Conservation (phyloP, 2,797 vertebrate species). For the Gadopsis marmoratus region DNA sequence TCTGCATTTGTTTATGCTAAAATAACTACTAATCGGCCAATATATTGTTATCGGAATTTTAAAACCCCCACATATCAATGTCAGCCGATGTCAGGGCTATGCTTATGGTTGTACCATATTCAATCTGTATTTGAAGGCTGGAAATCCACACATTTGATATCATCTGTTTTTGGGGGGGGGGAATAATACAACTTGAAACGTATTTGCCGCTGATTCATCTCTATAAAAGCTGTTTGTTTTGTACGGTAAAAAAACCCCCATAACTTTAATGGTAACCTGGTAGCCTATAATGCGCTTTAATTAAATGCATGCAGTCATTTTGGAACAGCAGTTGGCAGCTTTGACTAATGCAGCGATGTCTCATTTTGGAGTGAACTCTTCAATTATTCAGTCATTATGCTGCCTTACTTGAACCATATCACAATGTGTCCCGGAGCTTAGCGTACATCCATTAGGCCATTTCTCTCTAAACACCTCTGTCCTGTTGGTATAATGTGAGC, state of each 20-base stretch:
- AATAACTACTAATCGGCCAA: background rate
- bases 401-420: conserved; percentile 46
- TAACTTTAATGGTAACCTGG: conserved; percentile 21
- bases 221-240: conserved; percentile 18
- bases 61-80: background rate
- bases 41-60: background rate
- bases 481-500: conserved; percentile 45
- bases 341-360: conserved; percentile 58
- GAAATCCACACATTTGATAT: background rate
- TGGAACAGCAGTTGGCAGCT: conserved; percentile 27
- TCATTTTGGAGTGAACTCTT: conserved; percentile 59
- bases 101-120: background rate
- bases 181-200: conserved; percentile 1
- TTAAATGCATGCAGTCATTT: conserved; percentile 40
- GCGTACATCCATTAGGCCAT: conserved; percentile 58
- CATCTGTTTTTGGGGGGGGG: background rate
- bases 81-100: background rate
- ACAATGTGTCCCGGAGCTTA: conserved; percentile 36
- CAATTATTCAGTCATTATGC: conserved; percentile 62
- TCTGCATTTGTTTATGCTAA: background rate
- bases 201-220: conserved; percentile 3
- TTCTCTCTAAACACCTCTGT: conserved; percentile 53
- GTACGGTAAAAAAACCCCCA: conserved; percentile 14
- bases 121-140: background rate
- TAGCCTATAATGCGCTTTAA: conserved; percentile 45